Evolutionary conservation across 2,888 invertebrate species (phyloP).

Genomic region (Erebia epiphron): DNA sequence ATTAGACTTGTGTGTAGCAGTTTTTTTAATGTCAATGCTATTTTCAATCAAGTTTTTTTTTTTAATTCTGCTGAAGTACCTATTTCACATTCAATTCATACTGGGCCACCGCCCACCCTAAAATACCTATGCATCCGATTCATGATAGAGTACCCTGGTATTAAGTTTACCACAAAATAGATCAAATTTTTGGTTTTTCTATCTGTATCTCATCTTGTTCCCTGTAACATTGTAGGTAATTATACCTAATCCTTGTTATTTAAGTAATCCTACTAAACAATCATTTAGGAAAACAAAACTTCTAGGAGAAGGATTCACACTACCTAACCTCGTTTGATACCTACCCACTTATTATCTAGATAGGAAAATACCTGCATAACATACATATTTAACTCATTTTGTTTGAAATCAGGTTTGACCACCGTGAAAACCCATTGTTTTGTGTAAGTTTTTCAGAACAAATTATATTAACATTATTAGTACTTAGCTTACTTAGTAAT

Average conservation of each 20-base stretch:
- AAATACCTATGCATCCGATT: no score
- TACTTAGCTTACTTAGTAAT: background rate
- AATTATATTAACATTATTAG: background rate
- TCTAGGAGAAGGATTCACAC: background rate
- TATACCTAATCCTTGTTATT: no score
- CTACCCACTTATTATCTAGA: background rate
- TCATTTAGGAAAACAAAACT: background rate
- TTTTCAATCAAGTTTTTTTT: background rate
- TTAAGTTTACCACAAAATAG: no score
- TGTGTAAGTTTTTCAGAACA: background rate
- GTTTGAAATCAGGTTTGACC: background rate
- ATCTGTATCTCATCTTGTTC: no score
- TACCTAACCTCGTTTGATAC: conserved; percentile 21
- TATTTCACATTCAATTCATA: no score
- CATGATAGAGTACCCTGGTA: no score
- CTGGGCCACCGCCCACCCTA: no score
- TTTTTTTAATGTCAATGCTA: background rate
- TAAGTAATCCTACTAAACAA: background rate
- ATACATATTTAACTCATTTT: background rate
- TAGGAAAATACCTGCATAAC: background rate
- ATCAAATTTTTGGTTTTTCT: background rate
- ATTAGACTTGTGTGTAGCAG: background rate
- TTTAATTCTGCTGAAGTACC: no score
- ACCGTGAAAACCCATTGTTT: conserved; percentile 17
- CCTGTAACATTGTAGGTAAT: no score